Evolutionary conservation across 2,888 invertebrate species (phyloP), one percentile per base, ranked within the genome.

Genomic region (Allophyes oxyacanthae): DNA sequence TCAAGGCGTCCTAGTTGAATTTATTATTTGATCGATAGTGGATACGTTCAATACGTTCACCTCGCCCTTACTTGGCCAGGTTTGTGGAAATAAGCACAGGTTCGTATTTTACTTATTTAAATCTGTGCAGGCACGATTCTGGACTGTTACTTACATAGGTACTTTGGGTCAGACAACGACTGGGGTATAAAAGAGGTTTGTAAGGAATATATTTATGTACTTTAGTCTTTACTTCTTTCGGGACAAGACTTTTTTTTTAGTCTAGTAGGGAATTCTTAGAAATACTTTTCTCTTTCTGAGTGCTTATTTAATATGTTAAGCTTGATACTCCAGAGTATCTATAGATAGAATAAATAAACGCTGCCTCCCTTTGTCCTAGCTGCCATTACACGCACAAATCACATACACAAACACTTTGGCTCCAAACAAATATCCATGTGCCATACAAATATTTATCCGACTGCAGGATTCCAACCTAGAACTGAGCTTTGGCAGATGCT

Each of bases 11-110:
- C 67, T 77, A 72, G 67, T 74, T 74, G 72, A 75, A 78, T 78
- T 78, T 77, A 77, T 78, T 77, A 74, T 78, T 77, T 77, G 78
- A 77, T 77, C 78, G 67, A 78, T 75, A 65, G 53, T 57, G 59
- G 74, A 77, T 67, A 70, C 63, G 64, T 65, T 65, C 66, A 60
- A 70, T 75, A 62, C 56, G 64, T 58, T 63, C 52, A 64, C 62
- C 64, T 53, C 51, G 38, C 52, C 68, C 55, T 73, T 58, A 58
- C 43, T 52, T 46, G 20, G 44, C 42, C 44, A 43, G 34, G 41
- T 62, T 57, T 54, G 63, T 60, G 40, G 50, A 56, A 64, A 68
- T 60, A 48, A 68, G 53, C 55, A 55, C 51, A 65, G 46, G 38
- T 68, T 64, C 40, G 59, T 63, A 60, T 60, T 71, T 72, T 50